Evolutionary conservation across 2,797 vertebrate genomes (phyloP).

Genomic region (Pipistrellus kuhlii): DNA sequence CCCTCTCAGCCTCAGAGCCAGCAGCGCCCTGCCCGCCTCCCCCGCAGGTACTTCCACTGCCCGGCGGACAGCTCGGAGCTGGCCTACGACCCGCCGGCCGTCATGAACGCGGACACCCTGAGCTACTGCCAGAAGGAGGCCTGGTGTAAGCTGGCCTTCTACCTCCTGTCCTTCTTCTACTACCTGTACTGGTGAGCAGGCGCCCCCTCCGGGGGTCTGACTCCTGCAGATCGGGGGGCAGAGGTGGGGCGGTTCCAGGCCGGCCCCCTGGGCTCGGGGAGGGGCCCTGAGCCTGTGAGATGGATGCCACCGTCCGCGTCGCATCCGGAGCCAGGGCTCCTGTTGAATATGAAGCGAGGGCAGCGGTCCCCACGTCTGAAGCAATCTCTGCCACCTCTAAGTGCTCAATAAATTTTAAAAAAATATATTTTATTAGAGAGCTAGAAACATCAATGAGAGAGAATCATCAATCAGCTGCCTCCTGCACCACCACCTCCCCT

Average conservation of each 20-base stretch:
- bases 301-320: not conserved
- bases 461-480: too few relatives aligned
- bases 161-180: slow-evolving; percentile 99
- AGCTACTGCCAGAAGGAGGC: slow-evolving; percentile 98
- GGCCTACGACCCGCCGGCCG: slow-evolving; percentile 95
- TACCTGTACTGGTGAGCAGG: slow-evolving; percentile 98
- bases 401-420: too few relatives aligned
- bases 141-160: slow-evolving; percentile 99
- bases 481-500: too few relatives aligned
- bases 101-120: slow-evolving; percentile 97
- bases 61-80: slow-evolving; percentile 97
- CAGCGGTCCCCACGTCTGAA: too few relatives aligned
- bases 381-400: too few relatives aligned
- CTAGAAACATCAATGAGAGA: too few relatives aligned
- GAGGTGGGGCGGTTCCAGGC: too few relatives aligned
- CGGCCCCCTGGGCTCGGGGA: not conserved
- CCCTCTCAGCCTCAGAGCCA: not conserved
- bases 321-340: not conserved
- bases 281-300: not conserved
- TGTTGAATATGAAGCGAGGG: not conserved
- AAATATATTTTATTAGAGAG: too few relatives aligned
- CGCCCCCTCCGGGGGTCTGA: too few relatives aligned
- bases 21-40: not conserved
- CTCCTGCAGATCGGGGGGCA: not conserved
- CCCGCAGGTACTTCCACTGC: slow-evolving; percentile 96